Evolutionary conservation across 2,113 vertebrate species (phyloP).

Genomic region (Alligator mississippiensis): DNA sequence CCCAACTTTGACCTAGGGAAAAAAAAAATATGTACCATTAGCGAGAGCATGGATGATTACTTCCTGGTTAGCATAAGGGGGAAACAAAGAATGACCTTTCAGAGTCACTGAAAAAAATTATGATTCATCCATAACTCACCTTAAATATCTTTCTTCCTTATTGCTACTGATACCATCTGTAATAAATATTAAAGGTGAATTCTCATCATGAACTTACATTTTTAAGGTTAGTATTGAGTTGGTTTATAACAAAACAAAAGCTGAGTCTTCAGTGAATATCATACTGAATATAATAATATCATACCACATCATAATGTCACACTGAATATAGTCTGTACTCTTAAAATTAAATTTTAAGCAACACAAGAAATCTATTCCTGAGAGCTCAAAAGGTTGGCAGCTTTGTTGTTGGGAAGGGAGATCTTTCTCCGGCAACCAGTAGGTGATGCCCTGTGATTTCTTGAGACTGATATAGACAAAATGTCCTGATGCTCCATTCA

Average conservation of each 20-base stretch:
- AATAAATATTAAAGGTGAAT: neutral
- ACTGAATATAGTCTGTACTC: neutral
- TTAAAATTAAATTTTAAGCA: neutral
- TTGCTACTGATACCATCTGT: neutral
- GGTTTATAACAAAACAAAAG: neutral
- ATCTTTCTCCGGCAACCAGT: neutral
- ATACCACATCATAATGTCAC: neutral
- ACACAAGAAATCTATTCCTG: neutral
- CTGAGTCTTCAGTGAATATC: neutral
- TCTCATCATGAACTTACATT: neutral
- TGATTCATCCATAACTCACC: neutral
- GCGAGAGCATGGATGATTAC: too few relatives aligned
- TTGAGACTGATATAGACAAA: neutral
- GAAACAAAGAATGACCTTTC: neutral
- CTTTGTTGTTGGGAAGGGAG: neutral
- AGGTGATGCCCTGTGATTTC: neutral
- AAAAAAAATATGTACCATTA: too few relatives aligned
- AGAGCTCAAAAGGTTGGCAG: neutral
- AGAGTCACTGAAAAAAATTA: too few relatives aligned
- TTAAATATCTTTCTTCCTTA: neutral
- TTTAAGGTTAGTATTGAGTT: neutral
- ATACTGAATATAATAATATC: neutral
- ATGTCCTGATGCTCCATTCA: neutral
- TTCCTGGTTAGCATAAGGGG: neutral
- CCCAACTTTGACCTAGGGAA: too few relatives aligned